Conservation (phyloP, 2,113 vertebrate genomes). For the Ondatra zibethicus region DNA sequence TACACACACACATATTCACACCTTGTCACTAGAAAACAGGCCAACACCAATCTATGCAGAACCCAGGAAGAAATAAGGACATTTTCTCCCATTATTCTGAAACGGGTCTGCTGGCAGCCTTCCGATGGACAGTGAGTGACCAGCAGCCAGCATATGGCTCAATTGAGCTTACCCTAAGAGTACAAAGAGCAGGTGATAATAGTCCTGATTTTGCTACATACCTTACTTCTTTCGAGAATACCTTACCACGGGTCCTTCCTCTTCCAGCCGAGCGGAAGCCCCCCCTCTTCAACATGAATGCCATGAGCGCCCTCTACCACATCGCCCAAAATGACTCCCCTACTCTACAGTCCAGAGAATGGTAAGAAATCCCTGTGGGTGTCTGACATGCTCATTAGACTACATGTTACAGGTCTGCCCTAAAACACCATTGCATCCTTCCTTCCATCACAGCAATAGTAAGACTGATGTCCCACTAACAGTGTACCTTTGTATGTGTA, state of each 20-base stretch:
- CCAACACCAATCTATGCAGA: conserved; percentile 42
- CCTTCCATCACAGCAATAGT: conserved; percentile 10
- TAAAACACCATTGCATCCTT: conserved; percentile 49
- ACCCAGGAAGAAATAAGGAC: not conserved
- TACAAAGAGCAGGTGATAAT: conserved; percentile 77
- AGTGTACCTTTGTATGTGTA: not conserved
- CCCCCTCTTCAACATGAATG: conserved; percentile 99
- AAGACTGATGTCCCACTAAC: not conserved
- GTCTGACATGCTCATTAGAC: not conserved
- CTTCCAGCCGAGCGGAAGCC: conserved; percentile 97
- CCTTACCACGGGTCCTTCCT: conserved; percentile 67
- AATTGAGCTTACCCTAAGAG: conserved; percentile 70
- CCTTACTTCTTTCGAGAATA: conserved; percentile 70
- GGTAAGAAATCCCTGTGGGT: conserved; percentile 87
- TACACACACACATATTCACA: not conserved
- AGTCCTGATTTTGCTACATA: conserved; percentile 51
- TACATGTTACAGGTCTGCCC: conserved; percentile 27
- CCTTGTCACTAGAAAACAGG: conserved; percentile 12
- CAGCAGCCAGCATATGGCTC: conserved; percentile 58
- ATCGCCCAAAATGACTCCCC: conserved; percentile 99
- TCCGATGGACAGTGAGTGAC: conserved; percentile 18
- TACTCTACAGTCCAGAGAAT: conserved; percentile 96
- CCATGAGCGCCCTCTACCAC: conserved; percentile 99
- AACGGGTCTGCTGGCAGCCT: conserved; percentile 5
- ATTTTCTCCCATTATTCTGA: not conserved